Conservation (phyloP, 2,113 vertebrate genomes). For the Nannobrachium achirus region DNA sequence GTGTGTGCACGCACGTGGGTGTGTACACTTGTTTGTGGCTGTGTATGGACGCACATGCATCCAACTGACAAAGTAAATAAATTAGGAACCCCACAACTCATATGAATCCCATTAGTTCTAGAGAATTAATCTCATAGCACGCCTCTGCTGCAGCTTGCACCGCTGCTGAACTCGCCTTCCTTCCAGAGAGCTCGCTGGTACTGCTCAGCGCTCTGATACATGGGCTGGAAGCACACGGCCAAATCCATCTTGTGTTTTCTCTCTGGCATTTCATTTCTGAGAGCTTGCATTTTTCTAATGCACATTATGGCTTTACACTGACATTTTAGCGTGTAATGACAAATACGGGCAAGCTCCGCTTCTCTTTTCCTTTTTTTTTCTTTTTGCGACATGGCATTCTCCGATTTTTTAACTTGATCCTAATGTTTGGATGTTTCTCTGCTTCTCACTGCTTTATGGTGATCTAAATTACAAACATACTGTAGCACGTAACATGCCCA, state of each 20-base stretch:
- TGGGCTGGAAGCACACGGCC: conserved; percentile 46
- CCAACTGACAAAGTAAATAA: conserved; percentile 68
- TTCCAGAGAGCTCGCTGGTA: conserved; percentile 29
- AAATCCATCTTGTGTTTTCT: conserved; percentile 58
- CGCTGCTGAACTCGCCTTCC: conserved; percentile 47
- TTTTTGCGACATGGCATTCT: conserved; percentile 36
- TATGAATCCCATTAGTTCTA: conserved; percentile 93
- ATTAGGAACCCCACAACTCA: conserved; percentile 79
- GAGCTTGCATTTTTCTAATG: conserved; percentile 63
- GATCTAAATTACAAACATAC: conserved; percentile 13
- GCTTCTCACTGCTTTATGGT: not conserved
- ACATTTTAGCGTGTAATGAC: conserved; percentile 47
- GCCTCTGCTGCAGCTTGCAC: conserved; percentile 65
- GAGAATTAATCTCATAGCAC: conserved; percentile 85
- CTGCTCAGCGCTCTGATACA: conserved; percentile 60
- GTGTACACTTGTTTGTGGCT: conserved; percentile 3
- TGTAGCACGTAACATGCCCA: not conserved
- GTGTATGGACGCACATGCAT: conserved; percentile 21
- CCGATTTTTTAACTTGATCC: conserved; percentile 28
- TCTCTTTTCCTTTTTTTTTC: not conserved
- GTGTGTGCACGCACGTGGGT: not conserved
- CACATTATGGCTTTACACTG: conserved; percentile 43
- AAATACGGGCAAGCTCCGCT: conserved; percentile 9
- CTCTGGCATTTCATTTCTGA: conserved; percentile 64
- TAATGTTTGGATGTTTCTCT: conserved; percentile 35